A percentile compares a stretch with the other conserved stretches of the same genome.
These are phyloP conservation scores for Barypeithes pellucidus DNA, from an alignment of 2,888 invertebrate genomes.

Conservation along the genomic window DNA sequence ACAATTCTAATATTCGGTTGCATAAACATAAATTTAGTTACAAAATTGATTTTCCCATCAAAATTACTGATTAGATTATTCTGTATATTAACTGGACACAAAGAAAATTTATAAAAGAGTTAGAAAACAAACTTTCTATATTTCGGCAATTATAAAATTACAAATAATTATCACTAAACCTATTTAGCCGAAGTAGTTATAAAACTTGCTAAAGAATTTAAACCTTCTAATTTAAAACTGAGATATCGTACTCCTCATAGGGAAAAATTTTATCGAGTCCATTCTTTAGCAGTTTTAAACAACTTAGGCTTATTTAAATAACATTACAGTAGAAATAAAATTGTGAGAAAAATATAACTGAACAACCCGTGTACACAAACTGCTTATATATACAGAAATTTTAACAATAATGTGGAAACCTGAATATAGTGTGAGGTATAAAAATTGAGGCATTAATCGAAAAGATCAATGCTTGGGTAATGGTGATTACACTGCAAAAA, in stretches of 20 bases:
- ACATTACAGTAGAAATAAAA: conserved; percentile 51
- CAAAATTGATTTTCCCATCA: no score
- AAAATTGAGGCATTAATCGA: conserved; percentile 54
- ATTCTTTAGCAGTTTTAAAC: conserved; percentile 14
- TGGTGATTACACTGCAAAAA: conserved; percentile 40
- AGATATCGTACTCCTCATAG: background rate
- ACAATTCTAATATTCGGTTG: background rate
- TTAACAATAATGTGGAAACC: conserved; percentile 58
- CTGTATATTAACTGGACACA: no score
- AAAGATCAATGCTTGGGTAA: conserved; percentile 49
- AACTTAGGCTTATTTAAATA: conserved; percentile 3
- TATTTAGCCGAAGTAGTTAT: conserved; percentile 2
- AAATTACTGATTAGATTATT: no score
- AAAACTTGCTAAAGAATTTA: conserved; percentile 17
- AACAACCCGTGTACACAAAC: conserved; percentile 57
- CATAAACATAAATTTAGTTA: no score
- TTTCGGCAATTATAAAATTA: conserved; percentile 36
- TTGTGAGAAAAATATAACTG: conserved; percentile 55
- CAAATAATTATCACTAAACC: conserved; percentile 36
- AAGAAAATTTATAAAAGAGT: background rate
- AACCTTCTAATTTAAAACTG: background rate
- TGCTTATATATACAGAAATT: conserved; percentile 58
- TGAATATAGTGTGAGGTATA: conserved; percentile 55
- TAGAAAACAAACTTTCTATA: conserved; percentile 34
- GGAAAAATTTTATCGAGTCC: background rate